Evolutionary conservation across 2,113 vertebrate genomes (phyloP).

Genomic region (Pseudonaja textilis): DNA sequence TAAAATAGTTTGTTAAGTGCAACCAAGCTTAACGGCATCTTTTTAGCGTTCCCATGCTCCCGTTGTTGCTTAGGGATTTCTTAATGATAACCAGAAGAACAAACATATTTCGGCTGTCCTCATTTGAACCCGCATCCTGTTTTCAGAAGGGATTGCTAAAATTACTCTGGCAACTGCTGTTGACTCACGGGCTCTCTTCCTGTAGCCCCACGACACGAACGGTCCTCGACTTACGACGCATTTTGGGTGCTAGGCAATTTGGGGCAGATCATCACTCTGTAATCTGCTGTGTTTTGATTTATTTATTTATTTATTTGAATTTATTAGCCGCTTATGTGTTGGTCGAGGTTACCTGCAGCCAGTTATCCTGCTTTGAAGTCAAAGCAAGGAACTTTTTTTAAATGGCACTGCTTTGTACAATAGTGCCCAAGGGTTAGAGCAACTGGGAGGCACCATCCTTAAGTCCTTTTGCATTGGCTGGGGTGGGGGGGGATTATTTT

Average conservation of each 20-base stretch:
- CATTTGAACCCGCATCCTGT: neutral
- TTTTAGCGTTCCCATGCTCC: neutral
- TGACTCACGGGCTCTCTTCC: too few species aligned
- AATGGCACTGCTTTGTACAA: neutral
- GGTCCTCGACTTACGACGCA: too few species aligned
- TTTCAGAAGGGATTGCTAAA: neutral
- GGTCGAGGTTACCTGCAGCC: neutral
- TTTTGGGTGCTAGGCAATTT: too few species aligned
- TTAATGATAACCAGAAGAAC: neutral
- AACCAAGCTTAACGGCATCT: too few species aligned
- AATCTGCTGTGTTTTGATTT: neutral
- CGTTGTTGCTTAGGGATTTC: neutral
- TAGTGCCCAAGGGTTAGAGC: neutral
- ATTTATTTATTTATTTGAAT: neutral
- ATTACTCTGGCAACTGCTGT: too few species aligned
- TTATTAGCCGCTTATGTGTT: neutral
- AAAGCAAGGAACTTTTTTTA: neutral
- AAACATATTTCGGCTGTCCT: neutral
- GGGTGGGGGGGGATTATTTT: too few species aligned
- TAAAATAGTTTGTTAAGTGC: neutral
- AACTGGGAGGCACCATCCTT: neutral
- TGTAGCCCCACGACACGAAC: too few species aligned
- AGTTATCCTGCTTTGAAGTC: neutral
- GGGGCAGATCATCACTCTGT: neutral
- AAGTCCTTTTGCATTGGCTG: neutral